Conservation (phyloP, 2,888 invertebrate genomes). For the Azorinus chamasolen region DNA sequence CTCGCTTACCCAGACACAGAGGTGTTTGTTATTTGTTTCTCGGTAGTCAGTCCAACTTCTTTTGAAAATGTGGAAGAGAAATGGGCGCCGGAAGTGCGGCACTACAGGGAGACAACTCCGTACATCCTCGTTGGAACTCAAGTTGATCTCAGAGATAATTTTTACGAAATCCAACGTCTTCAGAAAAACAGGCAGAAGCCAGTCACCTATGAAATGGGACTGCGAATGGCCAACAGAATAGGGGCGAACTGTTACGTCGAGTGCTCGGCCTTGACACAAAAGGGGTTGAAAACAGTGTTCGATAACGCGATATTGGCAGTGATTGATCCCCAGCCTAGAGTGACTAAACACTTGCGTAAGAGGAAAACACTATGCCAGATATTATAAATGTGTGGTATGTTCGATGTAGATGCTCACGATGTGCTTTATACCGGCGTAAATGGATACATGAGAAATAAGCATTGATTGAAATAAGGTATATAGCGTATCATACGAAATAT, state of each 20-base stretch:
- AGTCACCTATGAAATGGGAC: conserved; percentile 62
- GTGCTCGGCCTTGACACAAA: conserved; percentile 69
- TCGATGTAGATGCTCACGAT: too few relatives aligned
- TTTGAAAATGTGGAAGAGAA: conserved; percentile 77
- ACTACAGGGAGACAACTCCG: conserved; percentile 77
- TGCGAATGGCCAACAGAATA: conserved; percentile 64
- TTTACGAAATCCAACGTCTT: conserved; percentile 57
- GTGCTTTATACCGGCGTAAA: too few relatives aligned
- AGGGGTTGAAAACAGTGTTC: conserved; percentile 75
- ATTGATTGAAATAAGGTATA: too few relatives aligned
- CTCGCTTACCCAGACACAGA: conserved; percentile 81
- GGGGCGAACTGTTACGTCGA: conserved; percentile 71
- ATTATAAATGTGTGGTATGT: conserved; percentile 26
- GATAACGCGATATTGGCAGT: conserved; percentile 71
- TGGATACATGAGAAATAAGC: too few relatives aligned
- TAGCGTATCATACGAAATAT: too few relatives aligned
- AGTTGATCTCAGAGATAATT: conserved; percentile 75
- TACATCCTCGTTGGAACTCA: conserved; percentile 82
- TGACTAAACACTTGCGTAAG: conserved; percentile 27
- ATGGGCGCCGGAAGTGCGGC: conserved; percentile 80
- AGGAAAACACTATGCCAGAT: conserved; percentile 35
- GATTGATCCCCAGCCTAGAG: conserved; percentile 66
- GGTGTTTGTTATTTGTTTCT: conserved; percentile 81
- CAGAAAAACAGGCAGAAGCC: conserved; percentile 64
- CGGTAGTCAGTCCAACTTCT: conserved; percentile 76